Evolutionary conservation across 2,888 invertebrate genomes (phyloP), one percentile per base, ranked within the genome.

Genomic region (Panzeria rudis): DNA sequence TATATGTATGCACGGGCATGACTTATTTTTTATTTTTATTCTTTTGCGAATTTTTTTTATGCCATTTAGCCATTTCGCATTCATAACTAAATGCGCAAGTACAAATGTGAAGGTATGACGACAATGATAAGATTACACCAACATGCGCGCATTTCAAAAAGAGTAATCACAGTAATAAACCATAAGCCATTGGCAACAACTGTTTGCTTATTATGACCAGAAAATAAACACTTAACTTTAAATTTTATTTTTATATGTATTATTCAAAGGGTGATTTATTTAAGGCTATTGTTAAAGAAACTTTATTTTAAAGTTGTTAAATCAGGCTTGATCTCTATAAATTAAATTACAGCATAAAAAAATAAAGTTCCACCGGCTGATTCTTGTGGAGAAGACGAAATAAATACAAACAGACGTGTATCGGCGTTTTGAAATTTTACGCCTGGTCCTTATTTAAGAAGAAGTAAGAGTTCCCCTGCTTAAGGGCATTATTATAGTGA

Each of bases 61-160:
- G 5, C 11, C 32, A 54, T 38, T 72, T 72, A 59, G 35, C 23
- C 38, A 80, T 78, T 85, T 85, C 17, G 75, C 78, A 64, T 77
- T 47, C 61, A 75, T 23, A 79, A 68, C 44, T 29, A n/a, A 47
- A 64, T 56, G 17, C 25, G 32, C n/a, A 41, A 66, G 25, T 62
- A 54, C 9, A 59, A 32, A 35, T 61, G 61, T 62, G 23, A 59
- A 41, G 29, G 44, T 13, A 72, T 44, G 47, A 61, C 23, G 61
- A 8, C 44, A 29, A 17, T 15, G 68, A 59, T 41, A 35, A 61
- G 77, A 84, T 54, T 56, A 84, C 56, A 68, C 47, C 83, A 81
- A 71, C 75, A 64, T 62, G 50, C 32, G 61, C 77, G 23, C 38
- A 9, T 68, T 64, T 71, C 54, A 64, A 50, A 77, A 59, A 54